Evolutionary conservation across 2,888 invertebrate species (phyloP), one percentile per base, ranked within the genome.

Genomic region (Bellardia bayeri): DNA sequence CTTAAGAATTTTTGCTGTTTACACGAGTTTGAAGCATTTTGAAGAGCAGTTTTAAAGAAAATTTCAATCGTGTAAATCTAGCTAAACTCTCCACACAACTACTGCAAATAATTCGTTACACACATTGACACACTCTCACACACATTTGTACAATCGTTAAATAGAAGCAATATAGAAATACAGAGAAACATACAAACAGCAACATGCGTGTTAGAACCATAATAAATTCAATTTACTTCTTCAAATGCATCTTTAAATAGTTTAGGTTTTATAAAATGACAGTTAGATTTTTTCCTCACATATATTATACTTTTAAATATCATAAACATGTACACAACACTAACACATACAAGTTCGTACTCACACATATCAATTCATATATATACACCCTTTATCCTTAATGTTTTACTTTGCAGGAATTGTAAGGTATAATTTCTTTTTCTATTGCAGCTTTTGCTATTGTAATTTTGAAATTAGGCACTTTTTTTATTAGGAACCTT

Each of bases 181-280:
- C 9, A 72, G n/a, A 61, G 51, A 51, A 7, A 45, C 37, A 64
- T 33, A 61, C 49, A 51, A 51, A 66, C 66, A 51, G 61, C 66
- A 54, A 68, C 56, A 74, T 79, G 82, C 68, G 68, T 86, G 74
- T 75, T 75, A 69, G 82, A 56, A 69, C 51, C 69, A 45, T 86
- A 86, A 86, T 82, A 82, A 86, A 86, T 79, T 82, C 78, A 79
- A 79, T 82, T 79, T 82, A 69, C 72, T 79, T 78, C 79, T 82
- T 86, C 56, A 79, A 82, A 86, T 86, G 82, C 86, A 86, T 82
- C 86, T 86, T 86, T 79, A 82, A 86, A 78, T 66, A 68, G 78
- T 86, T 86, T 63, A 82, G 75, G 79, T 87, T 81, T 75, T 71
- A 66, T 58, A 80, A 71, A 83, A 74, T 80, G 84, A 85, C 84